Base-by-base conservation (phyloP, 2,888 invertebrate genomes). In the Cerastis leucographa region DNA sequence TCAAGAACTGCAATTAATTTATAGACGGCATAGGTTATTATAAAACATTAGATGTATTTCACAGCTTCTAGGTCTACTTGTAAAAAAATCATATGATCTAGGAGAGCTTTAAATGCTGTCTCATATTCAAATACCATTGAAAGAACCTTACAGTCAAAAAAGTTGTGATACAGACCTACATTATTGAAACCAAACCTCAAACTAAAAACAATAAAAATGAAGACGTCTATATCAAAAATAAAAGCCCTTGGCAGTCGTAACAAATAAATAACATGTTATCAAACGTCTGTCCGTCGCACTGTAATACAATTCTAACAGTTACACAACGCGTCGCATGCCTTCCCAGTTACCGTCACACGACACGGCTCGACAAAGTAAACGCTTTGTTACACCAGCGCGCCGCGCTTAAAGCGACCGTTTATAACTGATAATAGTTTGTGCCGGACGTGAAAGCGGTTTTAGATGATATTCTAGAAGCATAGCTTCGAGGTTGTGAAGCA, bases 201-300 rank as follows among this genome's bases (percentile, higher is more conserved):
- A 59, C 46, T 56, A 44, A 59, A 79, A 81, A 80, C 65, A 73
- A 76, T 75, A 67, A 66, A 72, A 72, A 87, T 83, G 84, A 85
- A 87, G 85, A 84, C 81, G 79, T 85, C 78, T 76, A 65, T 81
- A 84, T 74, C 76, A 81, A 67, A 83, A 85, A 84, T 71, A 80
- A 82, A 72, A 66, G 80, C 76, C 81, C 77, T 80, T 81, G 76
- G 42, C 70, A 74, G 79, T 76, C 70, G 79, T 85, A 85, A 85
- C 75, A 82, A 79, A 85, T 83, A 88, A 88, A 88, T 88, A 76
- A 88, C 68, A 83, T 71, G 80, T 86, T 88, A 88, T 87, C 88
- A 86, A 85, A 76, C 71, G 76, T 72, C 72, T 76, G 77, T 69
- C 81, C 68, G 65, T 72, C 74, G 61, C 75, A 61, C 61, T 76